Base-by-base conservation (phyloP, 1,140 invertebrate species). In the Anoplophora glabripennis region DNA sequence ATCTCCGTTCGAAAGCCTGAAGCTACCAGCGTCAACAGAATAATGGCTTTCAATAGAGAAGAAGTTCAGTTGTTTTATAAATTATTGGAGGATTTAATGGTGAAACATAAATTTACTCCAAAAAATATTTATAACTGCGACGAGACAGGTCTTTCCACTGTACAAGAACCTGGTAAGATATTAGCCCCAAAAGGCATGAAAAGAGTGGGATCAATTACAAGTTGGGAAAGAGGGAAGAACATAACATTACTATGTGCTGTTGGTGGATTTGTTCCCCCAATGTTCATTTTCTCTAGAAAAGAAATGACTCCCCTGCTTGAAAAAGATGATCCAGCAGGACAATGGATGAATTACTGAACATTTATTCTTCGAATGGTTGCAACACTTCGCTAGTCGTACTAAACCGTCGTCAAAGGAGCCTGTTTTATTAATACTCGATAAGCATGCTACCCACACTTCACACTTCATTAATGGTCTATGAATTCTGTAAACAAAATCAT, bases 71-170 rank as follows among this genome's bases (percentile, higher is more conserved):
- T 63, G 7, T 73, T 73, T 38, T 74, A 28, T 61, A 12, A 68
- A 14, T 44, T 67, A 40, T 8, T 28, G 2, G 21, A 5, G 21
- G 3, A 40, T 2, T 8, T 40, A 8, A 37, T 37, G 36, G 36
- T 8, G n/a, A 37, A 37, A n/a, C n/a, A n/a, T n/a, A n/a, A n/a
- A n/a, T n/a, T n/a, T n/a, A n/a, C n/a, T n/a, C n/a, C n/a, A n/a
- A n/a, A n/a, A n/a, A n/a, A n/a, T n/a, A n/a, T n/a, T n/a, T n/a
- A n/a, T n/a, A n/a, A n/a, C n/a, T n/a, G n/a, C n/a, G 76, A 78
- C 65, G 76, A 78, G 59, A 77, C 70, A 7, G 78, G 76, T 1
- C 66, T 78, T 14, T 69, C 70, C 0, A 79, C 73, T 9, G 76
- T 79, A 7, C 74, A 78, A 59, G 73, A 70, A 57, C 72, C 73